Evolutionary conservation across 1,140 invertebrate species (phyloP).

Genomic region (Caerostris extrusa): DNA sequence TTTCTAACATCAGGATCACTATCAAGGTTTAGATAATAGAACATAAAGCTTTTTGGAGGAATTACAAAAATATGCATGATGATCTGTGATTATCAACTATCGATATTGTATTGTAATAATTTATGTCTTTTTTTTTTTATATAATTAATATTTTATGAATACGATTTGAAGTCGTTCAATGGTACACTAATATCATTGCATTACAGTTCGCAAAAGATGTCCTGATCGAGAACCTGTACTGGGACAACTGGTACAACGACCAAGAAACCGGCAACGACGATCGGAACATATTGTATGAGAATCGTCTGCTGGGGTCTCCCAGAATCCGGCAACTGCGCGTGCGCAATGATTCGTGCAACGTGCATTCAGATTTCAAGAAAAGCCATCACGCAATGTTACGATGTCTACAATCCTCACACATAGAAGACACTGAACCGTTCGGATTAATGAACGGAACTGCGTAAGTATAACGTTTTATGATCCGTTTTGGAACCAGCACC

Average conservation of each 20-base stretch:
- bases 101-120: too few relatives aligned
- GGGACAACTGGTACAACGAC: conserved; percentile 85
- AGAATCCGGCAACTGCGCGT: conserved; percentile 86
- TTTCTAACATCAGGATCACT: too few relatives aligned
- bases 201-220: conserved; percentile 84
- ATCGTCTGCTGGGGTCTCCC: conserved; percentile 86
- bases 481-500: not conserved
- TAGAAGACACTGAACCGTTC: conserved; percentile 83
- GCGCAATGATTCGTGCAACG: conserved; percentile 85
- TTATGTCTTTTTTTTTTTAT: too few relatives aligned
- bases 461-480: conserved; percentile 79
- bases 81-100: too few relatives aligned
- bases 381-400: conserved; percentile 85
- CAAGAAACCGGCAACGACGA: conserved; percentile 81
- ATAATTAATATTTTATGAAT: too few relatives aligned
- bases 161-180: not conserved
- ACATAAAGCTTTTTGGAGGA: too few relatives aligned
- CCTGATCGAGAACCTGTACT: conserved; percentile 85
- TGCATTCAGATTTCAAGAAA: conserved; percentile 85
- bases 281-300: conserved; percentile 86
- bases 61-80: too few relatives aligned
- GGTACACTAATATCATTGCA: not conserved
- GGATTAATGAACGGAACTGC: conserved; percentile 81
- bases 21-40: too few relatives aligned
- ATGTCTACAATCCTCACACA: conserved; percentile 81